A percentile compares a stretch with the other conserved stretches of the same genome.
Evolutionary conservation across 2,888 invertebrate genomes (phyloP).

Genomic region (Galerucella nymphaeae): DNA sequence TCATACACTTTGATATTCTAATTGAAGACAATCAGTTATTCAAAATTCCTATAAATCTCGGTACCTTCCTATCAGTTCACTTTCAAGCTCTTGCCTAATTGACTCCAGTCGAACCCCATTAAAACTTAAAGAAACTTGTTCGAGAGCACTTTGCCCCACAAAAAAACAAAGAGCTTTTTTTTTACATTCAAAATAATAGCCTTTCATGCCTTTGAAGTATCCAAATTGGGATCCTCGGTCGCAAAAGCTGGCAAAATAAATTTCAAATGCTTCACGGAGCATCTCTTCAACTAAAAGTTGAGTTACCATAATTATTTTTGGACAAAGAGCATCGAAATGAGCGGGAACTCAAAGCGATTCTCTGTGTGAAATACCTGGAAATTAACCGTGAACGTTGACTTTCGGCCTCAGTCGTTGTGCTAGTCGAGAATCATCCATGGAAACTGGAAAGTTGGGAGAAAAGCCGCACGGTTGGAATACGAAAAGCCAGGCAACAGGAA

Average conservation of each 20-base stretch:
- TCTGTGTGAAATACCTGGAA: conserved; percentile 62
- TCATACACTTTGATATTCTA: no score
- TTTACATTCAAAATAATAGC: conserved; percentile 27
- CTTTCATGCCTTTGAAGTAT: conserved; percentile 26
- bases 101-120: not conserved
- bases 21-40: no score
- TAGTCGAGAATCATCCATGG: conserved; percentile 18
- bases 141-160: not conserved
- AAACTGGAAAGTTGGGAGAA: conserved; percentile 47
- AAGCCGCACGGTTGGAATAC: conserved; percentile 30
- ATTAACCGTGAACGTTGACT: conserved; percentile 59
- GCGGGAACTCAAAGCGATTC: conserved; percentile 42
- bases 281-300: conserved; percentile 34
- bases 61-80: not conserved
- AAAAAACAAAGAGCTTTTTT: conserved; percentile 11
- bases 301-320: conserved; percentile 34
- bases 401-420: conserved; percentile 45
- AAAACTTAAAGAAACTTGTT: conserved; percentile 1
- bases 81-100: not conserved
- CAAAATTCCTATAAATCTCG: no score
- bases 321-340: conserved; percentile 36
- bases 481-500: conserved; percentile 55
- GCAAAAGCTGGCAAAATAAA: conserved; percentile 33
- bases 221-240: conserved; percentile 26
- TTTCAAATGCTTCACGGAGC: conserved; percentile 30